Base-by-base conservation (phyloP, 2,113 vertebrate genomes). In the Rhinolophus sinicus region DNA sequence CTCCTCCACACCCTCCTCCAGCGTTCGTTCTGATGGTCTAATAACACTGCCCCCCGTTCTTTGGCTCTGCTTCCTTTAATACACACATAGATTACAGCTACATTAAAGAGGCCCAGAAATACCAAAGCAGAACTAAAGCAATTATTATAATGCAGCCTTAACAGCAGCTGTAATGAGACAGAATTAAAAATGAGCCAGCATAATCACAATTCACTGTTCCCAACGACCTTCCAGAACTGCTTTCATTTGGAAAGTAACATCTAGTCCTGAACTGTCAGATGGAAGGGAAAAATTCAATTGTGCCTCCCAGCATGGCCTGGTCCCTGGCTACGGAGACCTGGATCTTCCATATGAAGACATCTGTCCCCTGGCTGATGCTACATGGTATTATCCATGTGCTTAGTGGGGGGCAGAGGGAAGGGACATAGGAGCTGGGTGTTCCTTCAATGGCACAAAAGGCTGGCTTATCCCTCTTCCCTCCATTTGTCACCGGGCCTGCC, bases 121-220 rank as follows among this genome's bases (percentile, higher is more conserved):
- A 98, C 97, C 96, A 16, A 97, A 98, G 98, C 98, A 98, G 98
- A 98, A 98, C 98, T 98, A 98, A 98, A 98, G 98, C 98, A 99
- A 98, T 99, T 98, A 98, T 98, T 98, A 98, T 98, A 98, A 98
- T 98, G 97, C 81, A 96, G 97, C 96, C 98, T 98, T 98, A 98
- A 98, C 98, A 98, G 98, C 97, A 96, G 97, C 98, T 97, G 97
- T 98, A 98, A 99, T 98, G 98, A 98, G 98, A 98, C 75, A 97
- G 97, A 98, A 98, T 98, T 98, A 98, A 98, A 98, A 98, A 98
- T 97, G 96, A 97, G 96, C 97, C 98, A 97, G 96, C 95, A 93
- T 98, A 98, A 98, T 98, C 98, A 97, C 92, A 96, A 95, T 87
- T 94, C 93, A 64, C 85, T 96, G 97, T 97, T 98, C 94, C 95